These are phyloP conservation scores for Embiotoca jacksoni DNA, from an alignment of 2,113 vertebrate genomes.

Conservation along the genomic window DNA sequence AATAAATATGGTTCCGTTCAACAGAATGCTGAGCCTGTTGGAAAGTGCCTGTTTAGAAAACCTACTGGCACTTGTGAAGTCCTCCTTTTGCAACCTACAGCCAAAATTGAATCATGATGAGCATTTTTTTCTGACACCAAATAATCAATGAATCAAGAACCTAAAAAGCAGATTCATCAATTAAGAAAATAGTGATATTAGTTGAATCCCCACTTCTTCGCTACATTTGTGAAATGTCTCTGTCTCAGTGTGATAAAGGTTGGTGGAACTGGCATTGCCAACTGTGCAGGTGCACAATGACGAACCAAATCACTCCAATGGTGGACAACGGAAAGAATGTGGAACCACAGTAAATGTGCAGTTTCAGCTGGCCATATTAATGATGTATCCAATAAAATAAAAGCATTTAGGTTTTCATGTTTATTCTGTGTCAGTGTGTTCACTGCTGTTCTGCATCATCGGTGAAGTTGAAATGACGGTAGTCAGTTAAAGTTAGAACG, in stretches of 20 bases:
- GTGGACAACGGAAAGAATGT: neutral
- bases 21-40: too few species aligned
- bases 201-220: neutral
- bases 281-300: neutral
- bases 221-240: neutral
- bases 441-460: neutral
- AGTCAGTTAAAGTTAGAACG: neutral
- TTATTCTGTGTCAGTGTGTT: neutral
- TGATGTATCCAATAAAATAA: neutral
- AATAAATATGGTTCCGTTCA: too few species aligned
- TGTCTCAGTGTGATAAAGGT: too few species aligned
- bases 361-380: neutral
- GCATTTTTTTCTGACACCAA: too few species aligned
- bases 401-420: neutral
- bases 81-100: too few species aligned
- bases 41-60: too few species aligned
- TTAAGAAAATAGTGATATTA: neutral
- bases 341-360: neutral
- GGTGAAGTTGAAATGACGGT: neutral
- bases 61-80: too few species aligned
- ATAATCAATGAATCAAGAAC: neutral
- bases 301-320: neutral
- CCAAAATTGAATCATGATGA: too few species aligned
- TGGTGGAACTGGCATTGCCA: too few species aligned
- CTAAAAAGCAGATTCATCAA: neutral